Conservation (phyloP, 2,888 invertebrate genomes). For the Oscheius sp. region DNA sequence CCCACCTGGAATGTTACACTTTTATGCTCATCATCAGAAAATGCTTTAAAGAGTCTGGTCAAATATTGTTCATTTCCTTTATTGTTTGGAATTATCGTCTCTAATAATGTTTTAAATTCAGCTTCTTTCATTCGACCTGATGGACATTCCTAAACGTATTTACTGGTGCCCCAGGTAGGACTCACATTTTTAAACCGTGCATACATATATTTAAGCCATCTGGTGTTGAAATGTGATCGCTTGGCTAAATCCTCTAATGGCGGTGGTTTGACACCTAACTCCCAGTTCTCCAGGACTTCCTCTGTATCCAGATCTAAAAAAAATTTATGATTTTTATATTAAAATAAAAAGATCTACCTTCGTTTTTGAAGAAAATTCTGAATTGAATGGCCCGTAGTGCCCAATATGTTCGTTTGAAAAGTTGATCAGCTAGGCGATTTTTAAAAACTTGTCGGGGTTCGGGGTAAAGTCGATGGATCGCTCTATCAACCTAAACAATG, state of each 20-base stretch:
- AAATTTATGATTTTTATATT: background rate
- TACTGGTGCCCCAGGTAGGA: background rate
- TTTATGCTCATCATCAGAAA: slow-evolving; percentile 49
- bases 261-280: slow-evolving; percentile 55
- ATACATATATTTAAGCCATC: slow-evolving; percentile 70
- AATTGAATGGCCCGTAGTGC: slow-evolving; percentile 57
- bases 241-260: slow-evolving; percentile 43
- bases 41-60: slow-evolving; percentile 47
- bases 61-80: slow-evolving; percentile 59
- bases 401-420: slow-evolving; percentile 63
- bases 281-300: slow-evolving; percentile 57
- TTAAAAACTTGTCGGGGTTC: slow-evolving; percentile 52
- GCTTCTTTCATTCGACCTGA: slow-evolving; percentile 66
- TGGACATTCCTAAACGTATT: slow-evolving; percentile 66
- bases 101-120: slow-evolving; percentile 54
- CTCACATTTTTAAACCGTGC: slow-evolving; percentile 66
- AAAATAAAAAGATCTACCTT: slow-evolving; percentile 56
- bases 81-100: slow-evolving; percentile 53
- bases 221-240: slow-evolving; percentile 46
- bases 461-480: slow-evolving; percentile 55
- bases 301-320: slow-evolving; percentile 58
- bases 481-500: slow-evolving; percentile 55
- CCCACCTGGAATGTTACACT: slow-evolving; percentile 59
- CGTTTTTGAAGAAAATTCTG: slow-evolving; percentile 63
- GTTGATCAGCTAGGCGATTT: slow-evolving; percentile 42